Conservation (phyloP, 2,113 vertebrate genomes). For the Chlorodrepanis virens region DNA sequence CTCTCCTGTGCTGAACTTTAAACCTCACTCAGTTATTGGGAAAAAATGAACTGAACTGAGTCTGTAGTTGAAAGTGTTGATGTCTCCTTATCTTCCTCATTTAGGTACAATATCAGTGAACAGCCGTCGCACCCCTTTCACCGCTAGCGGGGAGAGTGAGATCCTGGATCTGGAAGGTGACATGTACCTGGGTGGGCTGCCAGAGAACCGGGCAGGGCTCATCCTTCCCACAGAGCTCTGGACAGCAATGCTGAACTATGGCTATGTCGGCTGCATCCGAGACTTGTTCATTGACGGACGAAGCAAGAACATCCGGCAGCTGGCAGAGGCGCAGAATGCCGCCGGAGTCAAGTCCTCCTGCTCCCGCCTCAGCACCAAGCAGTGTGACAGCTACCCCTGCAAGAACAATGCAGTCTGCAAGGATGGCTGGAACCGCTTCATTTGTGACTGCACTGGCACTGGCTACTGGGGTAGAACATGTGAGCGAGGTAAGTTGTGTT, state of each 20-base stretch:
- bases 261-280: constrained; percentile 93
- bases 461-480: constrained; percentile 94
- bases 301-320: constrained; percentile 94
- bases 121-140: constrained; percentile 92
- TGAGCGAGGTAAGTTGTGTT: constrained; percentile 82
- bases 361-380: constrained; percentile 83
- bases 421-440: constrained; percentile 97
- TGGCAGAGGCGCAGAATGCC: constrained; percentile 87
- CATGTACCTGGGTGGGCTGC: constrained; percentile 94
- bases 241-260: constrained; percentile 98
- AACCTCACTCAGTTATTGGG: neutral
- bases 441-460: constrained; percentile 93
- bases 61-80: neutral
- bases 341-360: constrained; percentile 91
- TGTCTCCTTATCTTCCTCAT: neutral
- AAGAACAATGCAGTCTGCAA: constrained; percentile 91
- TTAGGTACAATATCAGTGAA: constrained; percentile 97
- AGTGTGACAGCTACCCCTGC: constrained; percentile 92
- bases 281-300: constrained; percentile 95
- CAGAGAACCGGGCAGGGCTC: constrained; percentile 86
- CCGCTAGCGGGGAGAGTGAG: constrained; percentile 93
- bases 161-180: constrained; percentile 95
- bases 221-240: constrained; percentile 95
- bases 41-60: neutral
- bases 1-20: neutral